phyloP scores from a whole-genome alignment of 2,113 vertebrate species.

The Anhinga anhinga region DNA sequence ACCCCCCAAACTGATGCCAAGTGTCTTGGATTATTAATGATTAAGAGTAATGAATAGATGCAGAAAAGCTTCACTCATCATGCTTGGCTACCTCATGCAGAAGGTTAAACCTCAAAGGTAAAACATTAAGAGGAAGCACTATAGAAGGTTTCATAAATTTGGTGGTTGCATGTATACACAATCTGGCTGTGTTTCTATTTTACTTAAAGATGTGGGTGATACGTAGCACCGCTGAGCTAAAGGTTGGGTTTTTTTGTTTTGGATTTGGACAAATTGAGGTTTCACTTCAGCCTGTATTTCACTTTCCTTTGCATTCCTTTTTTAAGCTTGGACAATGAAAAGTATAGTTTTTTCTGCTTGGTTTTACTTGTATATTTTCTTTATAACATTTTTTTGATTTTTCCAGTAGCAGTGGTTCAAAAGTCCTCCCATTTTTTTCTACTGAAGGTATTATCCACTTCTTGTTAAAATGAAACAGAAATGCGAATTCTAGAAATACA shows the following conservation, averaged over 20 bases:
- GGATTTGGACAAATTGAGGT: neutral
- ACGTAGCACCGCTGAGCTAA: neutral
- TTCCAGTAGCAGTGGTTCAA: neutral
- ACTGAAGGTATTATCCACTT: neutral
- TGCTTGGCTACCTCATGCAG: neutral
- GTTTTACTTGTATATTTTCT: neutral
- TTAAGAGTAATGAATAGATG: neutral
- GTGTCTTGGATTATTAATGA: neutral
- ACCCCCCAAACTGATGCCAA: neutral
- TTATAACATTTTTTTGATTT: neutral
- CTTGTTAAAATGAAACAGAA: neutral
- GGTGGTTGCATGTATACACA: neutral
- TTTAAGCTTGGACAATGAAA: neutral
- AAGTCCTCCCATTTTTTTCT: neutral
- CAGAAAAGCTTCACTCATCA: neutral
- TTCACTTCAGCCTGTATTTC: neutral
- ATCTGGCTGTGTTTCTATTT: neutral
- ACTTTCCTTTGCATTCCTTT: neutral
- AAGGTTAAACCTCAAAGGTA: neutral
- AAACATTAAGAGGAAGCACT: neutral
- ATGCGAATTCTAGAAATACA: neutral
- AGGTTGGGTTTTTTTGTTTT: neutral
- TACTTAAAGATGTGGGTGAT: neutral
- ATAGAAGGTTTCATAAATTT: neutral
- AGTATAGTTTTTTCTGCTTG: neutral